Base-by-base conservation (phyloP, 2,797 vertebrate species). In the Gymnodraco acuticeps region DNA sequence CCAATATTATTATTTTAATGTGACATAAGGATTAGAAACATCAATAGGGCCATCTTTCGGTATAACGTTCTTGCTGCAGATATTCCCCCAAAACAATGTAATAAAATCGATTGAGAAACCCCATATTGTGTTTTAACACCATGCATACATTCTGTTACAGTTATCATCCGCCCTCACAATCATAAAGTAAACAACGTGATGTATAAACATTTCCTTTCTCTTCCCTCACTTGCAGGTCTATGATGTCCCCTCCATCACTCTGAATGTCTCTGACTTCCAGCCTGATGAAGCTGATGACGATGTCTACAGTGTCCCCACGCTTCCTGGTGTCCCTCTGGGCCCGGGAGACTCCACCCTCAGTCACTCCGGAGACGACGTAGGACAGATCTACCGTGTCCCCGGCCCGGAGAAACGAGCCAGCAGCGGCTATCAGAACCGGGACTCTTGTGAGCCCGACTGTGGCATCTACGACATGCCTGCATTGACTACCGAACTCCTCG, bases 391-490 rank as follows among this genome's bases (percentile, higher is more conserved):
- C 81, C 84, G 87, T 51, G 81, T 94, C 81, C 82, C 94, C 10
- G 85, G 92, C 80, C 12, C 94, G 12, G 63, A 96, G 84, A 95
- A 92, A 55, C 87, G 83, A 42, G 77, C 89, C 79, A 27, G 92
- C 84, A 10, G 82, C 65, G 80, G 72, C 12, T 92, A 89, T 33
- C 17, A 67, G 0, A 88, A 87, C 0, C 87, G 77, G 33, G 85
- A 91, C 54, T 74, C 88, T 1, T 90, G 82, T 0, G 95, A 96
- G 72, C 75, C 79, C 0, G 94, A 95, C 62, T 91, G 95, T 3
- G 96, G 95, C 78, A 95, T 97, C 86, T 97, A 97, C 0, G 97
- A 97, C 38, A 96, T 97, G 90, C 96, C 96, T 0, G 93, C 96
- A 31, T 89, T 95, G 72, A 89, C 86, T 9, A 38, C 92, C 0